Evolutionary conservation across 2,113 vertebrate species (phyloP).

Genomic region (Sisor rabdophorus): DNA sequence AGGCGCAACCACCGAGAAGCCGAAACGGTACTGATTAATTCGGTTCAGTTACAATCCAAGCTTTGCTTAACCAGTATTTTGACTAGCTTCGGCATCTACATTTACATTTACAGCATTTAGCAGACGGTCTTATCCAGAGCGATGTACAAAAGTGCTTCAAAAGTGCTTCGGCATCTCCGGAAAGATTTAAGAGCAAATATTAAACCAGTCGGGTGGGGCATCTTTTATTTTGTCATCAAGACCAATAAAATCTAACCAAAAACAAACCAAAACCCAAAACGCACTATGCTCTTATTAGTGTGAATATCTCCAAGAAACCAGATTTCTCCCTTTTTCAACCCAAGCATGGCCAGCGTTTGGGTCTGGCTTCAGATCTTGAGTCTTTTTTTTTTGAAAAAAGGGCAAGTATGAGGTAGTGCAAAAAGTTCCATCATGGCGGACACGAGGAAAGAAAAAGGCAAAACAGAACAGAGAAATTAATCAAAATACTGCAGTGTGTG

Average conservation of each 20-base stretch:
- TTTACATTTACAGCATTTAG: too few relatives aligned
- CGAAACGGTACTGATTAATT: slow-evolving; percentile 1
- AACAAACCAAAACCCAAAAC: background rate
- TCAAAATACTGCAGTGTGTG: slow-evolving; percentile 60
- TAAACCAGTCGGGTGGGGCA: background rate
- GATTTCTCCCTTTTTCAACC: slow-evolving; percentile 19
- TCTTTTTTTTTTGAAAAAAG: slow-evolving; percentile 52
- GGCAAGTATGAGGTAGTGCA: slow-evolving; percentile 45
- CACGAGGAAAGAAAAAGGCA: slow-evolving; percentile 49
- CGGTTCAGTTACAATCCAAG: background rate
- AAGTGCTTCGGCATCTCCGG: too few relatives aligned
- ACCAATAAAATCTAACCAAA: background rate
- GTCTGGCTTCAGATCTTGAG: slow-evolving; percentile 37
- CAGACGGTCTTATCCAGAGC: too few relatives aligned
- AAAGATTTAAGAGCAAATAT: background rate
- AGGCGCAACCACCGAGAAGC: slow-evolving; percentile 14
- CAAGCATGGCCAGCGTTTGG: slow-evolving; percentile 29
- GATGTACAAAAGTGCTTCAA: too few relatives aligned
- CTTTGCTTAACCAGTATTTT: slow-evolving; percentile 12
- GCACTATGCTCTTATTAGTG: background rate
- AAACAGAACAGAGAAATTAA: slow-evolving; percentile 58
- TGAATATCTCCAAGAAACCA: background rate
- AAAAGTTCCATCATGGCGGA: slow-evolving; percentile 55
- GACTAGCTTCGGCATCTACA: slow-evolving; percentile 12
- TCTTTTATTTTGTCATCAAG: slow-evolving; percentile 10